Percentiles rank a stretch among this genome's conserved stretches.
Conservation (phyloP, 2,113 vertebrate species). For the Malurus cyaneus region DNA sequence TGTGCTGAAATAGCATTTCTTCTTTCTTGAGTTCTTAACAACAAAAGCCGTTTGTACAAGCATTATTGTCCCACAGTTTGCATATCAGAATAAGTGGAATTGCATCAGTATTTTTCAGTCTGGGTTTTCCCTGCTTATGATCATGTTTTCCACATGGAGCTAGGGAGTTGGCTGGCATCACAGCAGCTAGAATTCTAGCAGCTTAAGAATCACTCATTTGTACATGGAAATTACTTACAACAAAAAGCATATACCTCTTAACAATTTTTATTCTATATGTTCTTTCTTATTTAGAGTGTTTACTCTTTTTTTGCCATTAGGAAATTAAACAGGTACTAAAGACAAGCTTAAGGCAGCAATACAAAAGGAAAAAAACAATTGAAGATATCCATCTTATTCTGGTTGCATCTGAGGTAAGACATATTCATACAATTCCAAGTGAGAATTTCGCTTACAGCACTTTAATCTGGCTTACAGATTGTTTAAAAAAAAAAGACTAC, state of each 20-base stretch:
- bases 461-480: not conserved
- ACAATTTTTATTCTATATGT: slow-evolving; percentile 1
- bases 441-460: not conserved
- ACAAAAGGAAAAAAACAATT: not conserved
- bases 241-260: not conserved
- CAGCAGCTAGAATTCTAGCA: not conserved
- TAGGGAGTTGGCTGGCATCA: not conserved
- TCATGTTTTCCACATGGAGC: not conserved
- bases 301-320: not conserved
- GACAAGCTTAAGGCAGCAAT: not conserved
- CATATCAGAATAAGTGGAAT: not conserved
- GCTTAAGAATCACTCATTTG: not conserved
- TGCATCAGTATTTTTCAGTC: not conserved
- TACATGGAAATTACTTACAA: not conserved
- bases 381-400: not conserved
- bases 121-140: not conserved
- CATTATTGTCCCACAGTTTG: not conserved
- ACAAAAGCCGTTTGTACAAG: not conserved
- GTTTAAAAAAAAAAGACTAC: not conserved
- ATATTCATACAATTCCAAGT: not conserved
- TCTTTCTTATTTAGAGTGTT: not conserved
- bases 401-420: not conserved
- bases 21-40: slow-evolving; percentile 1
- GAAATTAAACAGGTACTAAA: slow-evolving; percentile 9
- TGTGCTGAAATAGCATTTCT: slow-evolving; percentile 23